Conservation (phyloP, 2,113 vertebrate species). For the Phyllostomus hastatus region DNA sequence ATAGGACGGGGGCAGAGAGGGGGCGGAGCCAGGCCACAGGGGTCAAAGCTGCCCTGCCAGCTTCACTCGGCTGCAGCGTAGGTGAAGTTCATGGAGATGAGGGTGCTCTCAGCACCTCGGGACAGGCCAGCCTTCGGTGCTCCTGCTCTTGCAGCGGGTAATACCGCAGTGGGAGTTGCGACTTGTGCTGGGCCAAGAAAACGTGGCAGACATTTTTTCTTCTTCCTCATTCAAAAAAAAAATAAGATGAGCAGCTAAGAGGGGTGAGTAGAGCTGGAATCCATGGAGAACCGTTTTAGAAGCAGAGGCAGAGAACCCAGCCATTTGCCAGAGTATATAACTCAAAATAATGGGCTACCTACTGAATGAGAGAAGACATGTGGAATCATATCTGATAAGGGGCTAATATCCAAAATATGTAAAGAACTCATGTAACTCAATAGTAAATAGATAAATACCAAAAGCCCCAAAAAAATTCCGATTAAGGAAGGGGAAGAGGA, state of each 20-base stretch:
- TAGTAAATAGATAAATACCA: not conserved
- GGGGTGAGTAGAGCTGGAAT: not conserved
- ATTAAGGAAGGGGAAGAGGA: not conserved
- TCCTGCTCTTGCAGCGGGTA: not conserved
- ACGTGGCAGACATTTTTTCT: no score
- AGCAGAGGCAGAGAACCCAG: not conserved
- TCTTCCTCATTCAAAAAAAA: not conserved
- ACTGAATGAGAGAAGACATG: not conserved
- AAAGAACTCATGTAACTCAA: not conserved
- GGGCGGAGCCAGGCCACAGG: not conserved
- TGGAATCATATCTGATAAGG: not conserved
- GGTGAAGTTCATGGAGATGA: not conserved
- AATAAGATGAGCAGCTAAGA: not conserved
- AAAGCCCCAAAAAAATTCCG: not conserved
- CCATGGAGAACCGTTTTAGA: not conserved
- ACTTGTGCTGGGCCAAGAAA: not conserved
- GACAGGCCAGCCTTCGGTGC: no score
- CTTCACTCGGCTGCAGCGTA: no score
- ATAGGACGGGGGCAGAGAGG: accelerated
- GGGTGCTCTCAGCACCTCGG: not conserved
- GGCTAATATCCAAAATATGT: not conserved
- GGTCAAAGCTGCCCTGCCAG: not conserved
- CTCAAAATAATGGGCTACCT: not conserved
- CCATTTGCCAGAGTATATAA: not conserved
- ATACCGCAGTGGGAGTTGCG: not conserved